Conservation (phyloP, 2,113 vertebrate genomes). For the Pollimyrus isidori region DNA sequence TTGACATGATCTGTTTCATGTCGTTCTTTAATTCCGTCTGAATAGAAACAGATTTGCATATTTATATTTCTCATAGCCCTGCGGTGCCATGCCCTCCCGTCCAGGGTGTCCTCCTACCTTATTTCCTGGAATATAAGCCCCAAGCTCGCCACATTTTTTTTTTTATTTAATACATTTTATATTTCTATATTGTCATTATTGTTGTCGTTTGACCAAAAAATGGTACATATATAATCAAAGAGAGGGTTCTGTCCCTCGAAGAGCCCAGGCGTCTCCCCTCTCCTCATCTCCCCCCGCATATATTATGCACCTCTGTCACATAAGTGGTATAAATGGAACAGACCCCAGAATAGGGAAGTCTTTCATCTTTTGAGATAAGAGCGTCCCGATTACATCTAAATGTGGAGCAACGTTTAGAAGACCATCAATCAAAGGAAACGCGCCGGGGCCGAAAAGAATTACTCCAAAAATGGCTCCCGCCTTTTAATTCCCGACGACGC, state of each 20-base stretch:
- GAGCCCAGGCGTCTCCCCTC: background rate
- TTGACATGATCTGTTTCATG: background rate
- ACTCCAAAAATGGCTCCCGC: constrained; percentile 48
- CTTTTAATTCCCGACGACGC: constrained; percentile 56
- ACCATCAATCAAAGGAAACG: constrained; percentile 59
- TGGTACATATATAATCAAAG: background rate
- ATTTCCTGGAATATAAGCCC: background rate
- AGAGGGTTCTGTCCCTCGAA: background rate
- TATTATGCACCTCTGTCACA: constrained; percentile 45
- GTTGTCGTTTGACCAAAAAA: background rate
- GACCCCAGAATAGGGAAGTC: constrained; percentile 64
- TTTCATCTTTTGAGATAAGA: constrained; percentile 67
- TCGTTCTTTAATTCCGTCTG: background rate
- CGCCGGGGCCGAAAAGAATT: constrained; percentile 42
- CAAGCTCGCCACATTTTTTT: background rate
- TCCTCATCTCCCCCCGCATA: background rate
- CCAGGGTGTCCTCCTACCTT: background rate
- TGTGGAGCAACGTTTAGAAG: constrained; percentile 65
- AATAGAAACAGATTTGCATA: background rate
- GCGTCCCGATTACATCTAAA: constrained; percentile 69
- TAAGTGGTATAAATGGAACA: constrained; percentile 56
- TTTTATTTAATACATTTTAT: background rate
- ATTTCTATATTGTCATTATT: background rate
- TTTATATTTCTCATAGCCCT: background rate
- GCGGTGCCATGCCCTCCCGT: background rate